phyloP scores from a whole-genome alignment of 1,140 invertebrate species.

The Riptortus pedestris region DNA sequence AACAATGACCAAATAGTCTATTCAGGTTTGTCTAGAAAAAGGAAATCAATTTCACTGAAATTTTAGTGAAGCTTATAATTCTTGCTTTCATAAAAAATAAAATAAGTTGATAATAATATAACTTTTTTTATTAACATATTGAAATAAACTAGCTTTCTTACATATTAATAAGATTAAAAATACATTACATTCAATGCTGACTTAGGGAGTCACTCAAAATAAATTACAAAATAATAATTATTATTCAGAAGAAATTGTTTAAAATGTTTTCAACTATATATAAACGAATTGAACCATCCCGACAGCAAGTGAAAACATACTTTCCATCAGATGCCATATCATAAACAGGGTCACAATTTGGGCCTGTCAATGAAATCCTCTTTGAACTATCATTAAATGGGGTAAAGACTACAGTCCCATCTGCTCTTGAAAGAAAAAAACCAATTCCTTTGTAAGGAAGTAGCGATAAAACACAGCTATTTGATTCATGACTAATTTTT shows the following conservation, averaged over 20 bases:
- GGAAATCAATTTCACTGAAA: too few relatives aligned
- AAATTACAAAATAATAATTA: background rate
- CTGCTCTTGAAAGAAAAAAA: constrained; percentile 43
- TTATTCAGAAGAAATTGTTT: background rate
- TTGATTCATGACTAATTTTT: constrained; percentile 40
- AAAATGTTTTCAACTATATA: background rate
- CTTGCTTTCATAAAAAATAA: too few relatives aligned
- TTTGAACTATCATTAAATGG: constrained; percentile 37
- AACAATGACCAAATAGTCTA: too few relatives aligned
- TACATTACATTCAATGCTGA: too few relatives aligned
- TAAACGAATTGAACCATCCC: constrained; percentile 41
- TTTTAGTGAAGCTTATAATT: too few relatives aligned
- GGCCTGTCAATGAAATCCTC: constrained; percentile 49
- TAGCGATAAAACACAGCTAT: constrained; percentile 40
- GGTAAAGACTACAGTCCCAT: constrained; percentile 46
- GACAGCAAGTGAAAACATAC: constrained; percentile 45
- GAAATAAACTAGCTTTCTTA: too few relatives aligned
- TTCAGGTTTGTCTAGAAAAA: too few relatives aligned
- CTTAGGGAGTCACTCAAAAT: too few relatives aligned
- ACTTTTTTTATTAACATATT: too few relatives aligned
- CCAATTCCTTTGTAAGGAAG: constrained; percentile 36
- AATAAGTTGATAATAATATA: too few relatives aligned
- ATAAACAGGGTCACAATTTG: constrained; percentile 56
- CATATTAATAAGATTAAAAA: too few relatives aligned
- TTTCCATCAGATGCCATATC: constrained; percentile 43